Base-by-base conservation (phyloP, 1,140 invertebrate genomes). In the Caerostris darwini region DNA sequence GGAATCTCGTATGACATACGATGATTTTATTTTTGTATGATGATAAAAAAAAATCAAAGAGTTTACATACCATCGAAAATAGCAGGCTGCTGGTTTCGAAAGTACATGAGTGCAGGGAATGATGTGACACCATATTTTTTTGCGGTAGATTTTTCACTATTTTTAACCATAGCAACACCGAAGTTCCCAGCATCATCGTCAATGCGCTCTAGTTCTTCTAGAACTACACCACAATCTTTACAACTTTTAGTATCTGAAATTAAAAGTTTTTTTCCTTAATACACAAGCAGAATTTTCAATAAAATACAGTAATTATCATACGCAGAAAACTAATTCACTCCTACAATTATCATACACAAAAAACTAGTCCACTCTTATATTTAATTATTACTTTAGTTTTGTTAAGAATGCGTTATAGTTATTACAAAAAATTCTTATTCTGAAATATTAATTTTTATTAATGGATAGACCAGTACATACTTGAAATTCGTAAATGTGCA, bases 61-160 rank as follows among this genome's bases (percentile, higher is more conserved):
- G 17, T 19, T 58, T 17, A 87, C 85, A 94, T 95, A 95, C 94
- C 94, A 14, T 95, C 94, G 88, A 94, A 95, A 67, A 94, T 90
- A 14, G 95, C 92, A 77, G 94, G 91, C 81, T 95, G 98, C 96
- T 98, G 98, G 96, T 99, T 98, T 95, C 98, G 97, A 96, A 99
- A 99, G 96, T 99, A 99, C 95, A 98, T 98, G 96, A 99, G 98
- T 92, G 98, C 98, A 94, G 98, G 98, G 96, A 99, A 99, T 96
- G 97, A 98, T 96, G 98, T 98, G 96, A 99, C 98, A 95, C 98
- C 98, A 97, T 99, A 98, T 95, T 98, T 98, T 96, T 99, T 99
- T 88, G 98, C 98, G 95, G 98, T 97, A 96, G 98, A 97, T 97
- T 99, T 99, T 96, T 99, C 98, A 97, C 98, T 98, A 96, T 99